phyloP scores from a whole-genome alignment of 2,113 vertebrate genomes.

The Macquaria australasica region DNA sequence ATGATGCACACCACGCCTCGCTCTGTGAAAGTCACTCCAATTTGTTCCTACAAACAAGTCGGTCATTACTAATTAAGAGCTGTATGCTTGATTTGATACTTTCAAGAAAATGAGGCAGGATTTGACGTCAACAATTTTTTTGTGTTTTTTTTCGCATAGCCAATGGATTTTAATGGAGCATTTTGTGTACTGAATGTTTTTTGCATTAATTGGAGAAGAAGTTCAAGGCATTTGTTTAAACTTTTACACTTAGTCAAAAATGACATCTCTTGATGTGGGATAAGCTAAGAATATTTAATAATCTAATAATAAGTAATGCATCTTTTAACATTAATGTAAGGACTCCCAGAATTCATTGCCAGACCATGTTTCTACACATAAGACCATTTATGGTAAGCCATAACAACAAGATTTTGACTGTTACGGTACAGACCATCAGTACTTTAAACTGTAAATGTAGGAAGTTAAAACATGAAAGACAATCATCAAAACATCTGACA shows the following conservation, averaged over 20 bases:
- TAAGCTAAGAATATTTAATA: not conserved
- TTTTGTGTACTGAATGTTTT: not conserved
- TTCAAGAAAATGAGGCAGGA: not conserved
- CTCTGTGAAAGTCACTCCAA: conserved; percentile 2
- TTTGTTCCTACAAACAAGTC: conserved; percentile 10
- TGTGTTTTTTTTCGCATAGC: not conserved
- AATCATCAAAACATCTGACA: not conserved
- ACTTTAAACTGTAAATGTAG: not conserved
- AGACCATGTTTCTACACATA: not conserved
- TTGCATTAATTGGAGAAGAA: not conserved
- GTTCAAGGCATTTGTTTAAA: not conserved
- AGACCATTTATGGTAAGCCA: too few species aligned
- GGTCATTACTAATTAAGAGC: not conserved
- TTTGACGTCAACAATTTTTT: not conserved
- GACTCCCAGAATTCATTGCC: not conserved
- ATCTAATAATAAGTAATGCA: not conserved
- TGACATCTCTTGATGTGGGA: not conserved
- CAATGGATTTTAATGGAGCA: not conserved
- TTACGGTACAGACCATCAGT: too few species aligned
- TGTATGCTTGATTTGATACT: not conserved
- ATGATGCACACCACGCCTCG: not conserved
- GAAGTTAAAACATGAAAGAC: not conserved
- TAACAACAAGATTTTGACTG: too few species aligned
- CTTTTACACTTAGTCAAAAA: not conserved
- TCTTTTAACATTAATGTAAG: not conserved